Percentiles rank a stretch among this genome's conserved stretches.
These are phyloP conservation scores for Sebastes diploproa DNA, from an alignment of 2,797 vertebrate genomes.

Conservation along the genomic window DNA sequence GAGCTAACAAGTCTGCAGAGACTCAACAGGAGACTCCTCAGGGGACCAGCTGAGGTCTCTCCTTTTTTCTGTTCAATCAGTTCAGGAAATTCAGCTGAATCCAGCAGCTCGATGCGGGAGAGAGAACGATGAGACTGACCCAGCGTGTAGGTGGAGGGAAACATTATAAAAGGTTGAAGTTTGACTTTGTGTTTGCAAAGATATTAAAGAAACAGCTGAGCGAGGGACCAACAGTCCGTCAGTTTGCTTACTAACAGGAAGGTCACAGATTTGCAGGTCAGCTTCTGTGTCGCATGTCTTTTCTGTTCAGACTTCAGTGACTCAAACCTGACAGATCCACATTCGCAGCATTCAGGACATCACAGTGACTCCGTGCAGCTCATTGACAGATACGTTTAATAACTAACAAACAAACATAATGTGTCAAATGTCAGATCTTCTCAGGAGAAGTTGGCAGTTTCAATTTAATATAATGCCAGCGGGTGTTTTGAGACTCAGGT, in stretches of 20 bases:
- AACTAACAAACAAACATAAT: background rate
- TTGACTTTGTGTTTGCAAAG: background rate
- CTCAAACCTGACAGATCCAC: background rate
- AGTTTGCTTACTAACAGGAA: background rate
- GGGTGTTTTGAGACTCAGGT: background rate
- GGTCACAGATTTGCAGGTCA: background rate
- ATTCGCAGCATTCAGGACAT: background rate
- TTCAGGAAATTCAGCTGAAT: constrained; percentile 22
- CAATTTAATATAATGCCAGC: background rate
- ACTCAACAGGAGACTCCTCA: constrained; percentile 12
- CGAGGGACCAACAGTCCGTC: background rate
- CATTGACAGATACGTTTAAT: background rate
- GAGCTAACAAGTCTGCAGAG: constrained; percentile 57
- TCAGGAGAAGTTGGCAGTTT: background rate
- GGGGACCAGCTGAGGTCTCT: constrained; percentile 18
- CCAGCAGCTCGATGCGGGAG: background rate
- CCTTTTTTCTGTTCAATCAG: constrained; percentile 5
- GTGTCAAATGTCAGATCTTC: constrained; percentile 11
- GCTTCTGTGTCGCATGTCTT: background rate
- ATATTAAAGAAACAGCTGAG: background rate
- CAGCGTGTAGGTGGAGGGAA: background rate
- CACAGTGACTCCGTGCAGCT: background rate
- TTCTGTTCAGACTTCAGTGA: background rate
- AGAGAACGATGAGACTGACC: background rate
- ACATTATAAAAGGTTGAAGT: background rate